phyloP scores from a whole-genome alignment of 1,140 invertebrate species.

The Drosophila dunni region DNA sequence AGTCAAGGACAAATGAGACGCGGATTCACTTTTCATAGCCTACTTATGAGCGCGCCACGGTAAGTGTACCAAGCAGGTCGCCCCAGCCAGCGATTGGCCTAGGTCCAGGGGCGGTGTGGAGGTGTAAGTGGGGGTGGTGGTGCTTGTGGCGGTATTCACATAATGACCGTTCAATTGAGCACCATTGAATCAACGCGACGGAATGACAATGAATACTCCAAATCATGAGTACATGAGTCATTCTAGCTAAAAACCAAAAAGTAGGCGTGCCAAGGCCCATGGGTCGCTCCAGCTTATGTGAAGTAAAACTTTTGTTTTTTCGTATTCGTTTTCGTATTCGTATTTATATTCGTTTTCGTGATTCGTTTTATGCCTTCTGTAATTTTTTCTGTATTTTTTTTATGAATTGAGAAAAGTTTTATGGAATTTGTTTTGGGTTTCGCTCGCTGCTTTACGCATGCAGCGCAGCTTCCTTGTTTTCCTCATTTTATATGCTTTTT shows the following conservation, averaged over 20 bases:
- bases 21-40: constrained; percentile 37
- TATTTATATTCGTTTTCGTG: not conserved
- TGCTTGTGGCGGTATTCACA: not conserved
- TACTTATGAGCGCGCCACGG: constrained; percentile 27
- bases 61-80: not conserved
- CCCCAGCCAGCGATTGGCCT: not conserved
- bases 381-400: constrained; percentile 48
- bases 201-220: constrained; percentile 29
- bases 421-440: constrained; percentile 48
- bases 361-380: constrained; percentile 47
- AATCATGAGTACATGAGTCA: constrained; percentile 19
- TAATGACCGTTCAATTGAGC: constrained; percentile 43
- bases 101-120: not conserved
- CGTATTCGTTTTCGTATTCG: constrained; percentile 6
- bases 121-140: not conserved
- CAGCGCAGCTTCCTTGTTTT: constrained; percentile 21
- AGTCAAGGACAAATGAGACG: constrained; percentile 50
- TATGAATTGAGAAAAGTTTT: constrained; percentile 59
- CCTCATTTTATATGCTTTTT: constrained; percentile 18
- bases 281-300: constrained; percentile 23
- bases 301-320: constrained; percentile 49
- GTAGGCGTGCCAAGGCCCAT: not conserved
- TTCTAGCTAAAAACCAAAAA: constrained; percentile 23
- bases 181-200: constrained; percentile 20
- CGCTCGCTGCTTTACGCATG: constrained; percentile 7